A percentile compares a stretch with the other conserved stretches of the same genome.
Evolutionary conservation across 2,888 invertebrate species (phyloP).

Genomic region (Bellardia bayeri): DNA sequence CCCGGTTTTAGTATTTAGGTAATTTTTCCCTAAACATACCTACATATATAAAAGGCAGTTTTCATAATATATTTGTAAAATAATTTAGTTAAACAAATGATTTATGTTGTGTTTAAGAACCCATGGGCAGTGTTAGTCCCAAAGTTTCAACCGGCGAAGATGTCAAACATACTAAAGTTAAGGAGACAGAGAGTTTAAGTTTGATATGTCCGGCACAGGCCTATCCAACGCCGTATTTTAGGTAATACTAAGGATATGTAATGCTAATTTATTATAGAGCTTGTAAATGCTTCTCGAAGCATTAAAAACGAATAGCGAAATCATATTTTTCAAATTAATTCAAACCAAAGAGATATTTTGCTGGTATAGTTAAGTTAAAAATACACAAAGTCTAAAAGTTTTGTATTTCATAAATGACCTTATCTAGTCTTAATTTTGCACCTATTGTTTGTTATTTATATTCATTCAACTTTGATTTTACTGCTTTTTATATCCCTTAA

Average conservation of each 20-base stretch:
- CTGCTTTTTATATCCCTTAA: neutral
- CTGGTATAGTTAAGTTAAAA: too few relatives aligned
- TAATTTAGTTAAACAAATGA: neutral
- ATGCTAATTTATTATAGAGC: too few relatives aligned
- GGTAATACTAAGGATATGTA: conserved; percentile 82
- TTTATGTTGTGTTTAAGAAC: conserved; percentile 82
- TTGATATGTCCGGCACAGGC: conserved; percentile 91
- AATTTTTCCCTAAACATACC: conserved; percentile 75
- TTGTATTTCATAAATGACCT: too few relatives aligned
- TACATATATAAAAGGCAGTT: conserved; percentile 34
- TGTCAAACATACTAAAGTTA: conserved; percentile 78
- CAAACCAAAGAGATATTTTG: too few relatives aligned
- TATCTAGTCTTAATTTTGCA: too few relatives aligned
- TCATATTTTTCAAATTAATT: too few relatives aligned
- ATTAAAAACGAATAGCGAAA: too few relatives aligned
- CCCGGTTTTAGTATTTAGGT: conserved; percentile 90
- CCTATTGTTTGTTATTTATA: too few relatives aligned
- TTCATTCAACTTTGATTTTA: too few relatives aligned
- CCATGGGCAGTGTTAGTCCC: conserved; percentile 87
- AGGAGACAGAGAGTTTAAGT: conserved; percentile 84
- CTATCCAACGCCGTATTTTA: conserved; percentile 86
- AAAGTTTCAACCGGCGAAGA: conserved; percentile 86
- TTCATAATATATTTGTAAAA: conserved; percentile 12
- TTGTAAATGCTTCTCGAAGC: too few relatives aligned
- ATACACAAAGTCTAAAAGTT: too few relatives aligned